Evolutionary conservation across 2,113 vertebrate species (phyloP).

Genomic region (Silurus meridionalis): DNA sequence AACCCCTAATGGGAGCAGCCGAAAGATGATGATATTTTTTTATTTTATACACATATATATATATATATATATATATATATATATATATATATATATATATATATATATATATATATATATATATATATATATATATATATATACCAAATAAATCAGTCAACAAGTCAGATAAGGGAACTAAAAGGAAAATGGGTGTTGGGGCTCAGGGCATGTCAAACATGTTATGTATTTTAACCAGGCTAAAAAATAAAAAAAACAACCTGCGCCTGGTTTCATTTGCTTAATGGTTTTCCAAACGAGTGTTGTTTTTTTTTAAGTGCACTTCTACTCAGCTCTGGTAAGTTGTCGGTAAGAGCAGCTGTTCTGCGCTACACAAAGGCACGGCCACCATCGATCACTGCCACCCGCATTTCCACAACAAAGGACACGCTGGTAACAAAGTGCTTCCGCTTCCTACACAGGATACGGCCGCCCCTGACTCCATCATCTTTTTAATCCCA

Average conservation of each 20-base stretch:
- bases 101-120: no score
- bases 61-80: not conserved
- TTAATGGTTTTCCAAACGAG: not conserved
- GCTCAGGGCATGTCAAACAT: not conserved
- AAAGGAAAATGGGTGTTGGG: not conserved
- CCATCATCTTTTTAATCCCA: constrained; percentile 47
- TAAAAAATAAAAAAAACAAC: not conserved
- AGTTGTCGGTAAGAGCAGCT: not conserved
- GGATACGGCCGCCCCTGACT: constrained; percentile 24
- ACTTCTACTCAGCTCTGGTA: not conserved
- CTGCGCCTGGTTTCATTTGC: not conserved
- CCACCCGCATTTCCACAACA: constrained; percentile 45
- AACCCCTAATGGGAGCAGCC: no score
- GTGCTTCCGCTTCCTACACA: constrained; percentile 35
- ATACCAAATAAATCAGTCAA: not conserved
- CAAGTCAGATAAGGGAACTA: not conserved
- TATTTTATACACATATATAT: no score
- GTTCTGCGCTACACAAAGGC: constrained; percentile 6
- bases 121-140: not conserved
- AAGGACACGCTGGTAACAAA: constrained; percentile 38
- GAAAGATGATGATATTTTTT: no score
- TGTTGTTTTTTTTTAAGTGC: not conserved
- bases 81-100: no score
- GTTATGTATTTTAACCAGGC: not conserved
- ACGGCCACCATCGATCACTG: not conserved